Conservation (phyloP, 2,113 vertebrate species). For the Noturus placidus region DNA sequence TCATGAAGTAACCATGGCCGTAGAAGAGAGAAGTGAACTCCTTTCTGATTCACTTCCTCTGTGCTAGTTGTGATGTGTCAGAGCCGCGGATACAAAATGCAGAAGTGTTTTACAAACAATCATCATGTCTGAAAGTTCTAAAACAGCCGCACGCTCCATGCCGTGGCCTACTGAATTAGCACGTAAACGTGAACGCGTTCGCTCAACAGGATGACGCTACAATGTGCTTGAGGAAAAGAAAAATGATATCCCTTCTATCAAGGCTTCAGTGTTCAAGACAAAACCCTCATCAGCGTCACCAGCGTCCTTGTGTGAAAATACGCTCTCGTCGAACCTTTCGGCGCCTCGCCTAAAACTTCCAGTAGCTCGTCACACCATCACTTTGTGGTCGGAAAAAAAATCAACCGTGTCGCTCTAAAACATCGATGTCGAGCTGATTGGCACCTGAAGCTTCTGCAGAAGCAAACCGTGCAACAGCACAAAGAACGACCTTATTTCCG, state of each 20-base stretch:
- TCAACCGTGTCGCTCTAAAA: neutral
- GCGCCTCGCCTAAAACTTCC: neutral
- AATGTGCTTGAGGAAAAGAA: neutral
- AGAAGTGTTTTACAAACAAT: constrained; percentile 8
- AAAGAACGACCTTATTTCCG: constrained; percentile 35
- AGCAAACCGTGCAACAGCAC: constrained; percentile 29
- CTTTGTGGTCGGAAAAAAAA: constrained; percentile 38
- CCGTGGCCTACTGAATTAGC: neutral
- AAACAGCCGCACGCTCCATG: no score
- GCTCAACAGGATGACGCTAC: neutral
- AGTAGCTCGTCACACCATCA: neutral
- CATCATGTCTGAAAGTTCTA: neutral
- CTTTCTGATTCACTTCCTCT: constrained; percentile 30
- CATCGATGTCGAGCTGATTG: neutral
- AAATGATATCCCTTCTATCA: no score
- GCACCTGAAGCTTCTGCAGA: constrained; percentile 7
- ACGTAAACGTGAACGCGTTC: neutral
- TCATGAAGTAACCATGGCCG: neutral
- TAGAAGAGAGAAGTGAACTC: neutral
- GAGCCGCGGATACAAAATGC: neutral
- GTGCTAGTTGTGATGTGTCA: neutral
- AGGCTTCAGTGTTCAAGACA: neutral
- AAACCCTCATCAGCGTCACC: neutral
- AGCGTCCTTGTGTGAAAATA: neutral
- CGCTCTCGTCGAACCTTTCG: neutral